phyloP scores from a whole-genome alignment of 2,888 invertebrate species.

The Candidula unifasciata region DNA sequence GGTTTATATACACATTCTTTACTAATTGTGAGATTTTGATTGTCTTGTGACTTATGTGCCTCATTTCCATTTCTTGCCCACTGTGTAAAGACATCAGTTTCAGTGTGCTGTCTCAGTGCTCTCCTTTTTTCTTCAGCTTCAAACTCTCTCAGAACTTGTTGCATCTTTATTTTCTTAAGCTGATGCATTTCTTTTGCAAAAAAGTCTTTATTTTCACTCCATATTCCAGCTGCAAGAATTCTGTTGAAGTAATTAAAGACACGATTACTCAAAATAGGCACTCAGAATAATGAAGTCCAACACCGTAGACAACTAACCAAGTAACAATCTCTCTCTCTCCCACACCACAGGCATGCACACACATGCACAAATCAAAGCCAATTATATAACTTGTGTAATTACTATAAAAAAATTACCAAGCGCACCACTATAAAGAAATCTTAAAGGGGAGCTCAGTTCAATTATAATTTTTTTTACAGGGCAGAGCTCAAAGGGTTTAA shows the following conservation, averaged over 20 bases:
- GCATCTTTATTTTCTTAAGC: slow-evolving; percentile 74
- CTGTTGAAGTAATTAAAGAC: slow-evolving; percentile 59
- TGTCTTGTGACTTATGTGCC: slow-evolving; percentile 38
- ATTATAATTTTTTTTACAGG: too few relatives aligned
- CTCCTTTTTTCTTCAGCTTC: slow-evolving; percentile 72
- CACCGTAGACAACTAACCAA: too few relatives aligned
- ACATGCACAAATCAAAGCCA: too few relatives aligned
- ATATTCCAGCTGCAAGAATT: slow-evolving; percentile 75
- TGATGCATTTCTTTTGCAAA: slow-evolving; percentile 74
- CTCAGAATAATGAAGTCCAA: too few relatives aligned
- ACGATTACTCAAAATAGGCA: too few relatives aligned
- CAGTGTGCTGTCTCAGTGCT: slow-evolving; percentile 71
- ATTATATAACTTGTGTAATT: too few relatives aligned
- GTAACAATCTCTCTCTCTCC: too few relatives aligned
- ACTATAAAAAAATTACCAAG: too few relatives aligned
- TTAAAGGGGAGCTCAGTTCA: too few relatives aligned
- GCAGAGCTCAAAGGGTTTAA: too few relatives aligned
- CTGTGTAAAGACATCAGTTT: slow-evolving; percentile 72
- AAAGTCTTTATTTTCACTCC: slow-evolving; percentile 76
- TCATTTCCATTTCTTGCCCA: slow-evolving; percentile 62
- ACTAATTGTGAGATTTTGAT: slow-evolving; percentile 44
- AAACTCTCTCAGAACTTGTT: slow-evolving; percentile 73
- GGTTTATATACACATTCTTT: slow-evolving; percentile 54
- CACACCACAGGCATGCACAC: too few relatives aligned
- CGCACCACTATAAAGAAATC: too few relatives aligned